These are phyloP conservation scores for Mactra quadrangularis DNA, from an alignment of 1,140 invertebrate species.

Conservation along the genomic window DNA sequence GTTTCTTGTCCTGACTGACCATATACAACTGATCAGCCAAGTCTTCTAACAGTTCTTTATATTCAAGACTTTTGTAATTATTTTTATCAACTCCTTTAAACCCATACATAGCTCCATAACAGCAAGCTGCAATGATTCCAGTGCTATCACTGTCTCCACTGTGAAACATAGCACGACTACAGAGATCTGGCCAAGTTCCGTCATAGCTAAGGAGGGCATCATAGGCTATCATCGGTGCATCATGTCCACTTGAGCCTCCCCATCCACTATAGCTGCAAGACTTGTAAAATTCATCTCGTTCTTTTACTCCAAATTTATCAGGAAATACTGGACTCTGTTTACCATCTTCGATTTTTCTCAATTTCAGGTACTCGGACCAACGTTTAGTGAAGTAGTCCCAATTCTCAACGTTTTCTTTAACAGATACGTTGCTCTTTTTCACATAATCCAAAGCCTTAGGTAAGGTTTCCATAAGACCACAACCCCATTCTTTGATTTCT, in stretches of 20 bases:
- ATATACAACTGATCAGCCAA: constrained; percentile 39
- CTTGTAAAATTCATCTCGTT: constrained; percentile 78
- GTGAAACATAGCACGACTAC: constrained; percentile 77
- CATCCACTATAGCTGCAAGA: constrained; percentile 72
- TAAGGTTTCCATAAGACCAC: constrained; percentile 72
- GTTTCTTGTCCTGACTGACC: background rate
- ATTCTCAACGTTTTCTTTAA: constrained; percentile 9
- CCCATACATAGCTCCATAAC: constrained; percentile 81
- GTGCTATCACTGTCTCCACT: constrained; percentile 82
- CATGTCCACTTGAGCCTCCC: constrained; percentile 78
- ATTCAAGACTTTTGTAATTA: constrained; percentile 74
- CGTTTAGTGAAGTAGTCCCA: constrained; percentile 72
- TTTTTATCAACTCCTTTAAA: constrained; percentile 75
- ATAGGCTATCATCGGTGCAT: constrained; percentile 81
- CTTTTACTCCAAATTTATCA: constrained; percentile 70
- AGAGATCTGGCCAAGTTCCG: constrained; percentile 26
- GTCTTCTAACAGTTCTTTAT: constrained; percentile 61
- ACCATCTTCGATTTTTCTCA: constrained; percentile 67
- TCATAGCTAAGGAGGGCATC: constrained; percentile 31
- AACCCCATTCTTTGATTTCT: constrained; percentile 75
- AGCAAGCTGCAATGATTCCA: constrained; percentile 81
- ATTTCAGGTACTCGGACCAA: constrained; percentile 77
- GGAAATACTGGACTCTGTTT: constrained; percentile 72
- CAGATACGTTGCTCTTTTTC: constrained; percentile 57
- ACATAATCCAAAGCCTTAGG: constrained; percentile 73